Conservation (phyloP, 2,113 vertebrate species). For the Hoplias malabaricus region DNA sequence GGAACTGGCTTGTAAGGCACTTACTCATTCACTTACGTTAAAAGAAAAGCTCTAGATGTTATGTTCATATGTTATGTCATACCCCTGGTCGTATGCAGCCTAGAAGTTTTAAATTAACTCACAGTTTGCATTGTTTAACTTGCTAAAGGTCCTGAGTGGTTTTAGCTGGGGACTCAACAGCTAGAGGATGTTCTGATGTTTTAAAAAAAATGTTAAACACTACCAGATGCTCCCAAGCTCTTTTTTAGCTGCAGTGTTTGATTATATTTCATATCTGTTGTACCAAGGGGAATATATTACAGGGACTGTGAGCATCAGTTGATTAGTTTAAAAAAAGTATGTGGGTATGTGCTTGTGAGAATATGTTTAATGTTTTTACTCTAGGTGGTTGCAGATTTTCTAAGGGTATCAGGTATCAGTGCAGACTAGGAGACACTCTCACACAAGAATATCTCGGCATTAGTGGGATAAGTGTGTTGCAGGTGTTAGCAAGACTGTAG, state of each 20-base stretch:
- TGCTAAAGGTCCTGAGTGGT: background rate
- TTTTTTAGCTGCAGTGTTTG: background rate
- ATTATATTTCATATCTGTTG: background rate
- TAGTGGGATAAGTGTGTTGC: background rate
- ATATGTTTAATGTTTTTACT: constrained; percentile 2
- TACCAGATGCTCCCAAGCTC: background rate
- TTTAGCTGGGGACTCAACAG: background rate
- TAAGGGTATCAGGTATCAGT: background rate
- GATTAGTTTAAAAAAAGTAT: background rate
- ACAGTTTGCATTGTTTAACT: too few relatives aligned
- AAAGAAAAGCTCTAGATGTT: too few relatives aligned
- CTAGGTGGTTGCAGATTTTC: background rate
- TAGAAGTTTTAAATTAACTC: too few relatives aligned
- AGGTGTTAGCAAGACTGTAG: background rate
- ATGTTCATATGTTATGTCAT: too few relatives aligned
- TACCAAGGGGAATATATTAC: background rate
- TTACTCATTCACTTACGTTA: too few relatives aligned
- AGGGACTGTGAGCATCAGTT: background rate
- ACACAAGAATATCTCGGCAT: too few relatives aligned
- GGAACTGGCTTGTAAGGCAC: too few relatives aligned
- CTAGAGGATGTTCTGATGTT: background rate
- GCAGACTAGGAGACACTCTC: background rate
- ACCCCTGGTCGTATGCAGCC: too few relatives aligned
- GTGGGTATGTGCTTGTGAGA: background rate
- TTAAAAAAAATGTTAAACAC: background rate